Conservation (phyloP, 2,113 vertebrate genomes). For the Oxyura jamaicensis region DNA sequence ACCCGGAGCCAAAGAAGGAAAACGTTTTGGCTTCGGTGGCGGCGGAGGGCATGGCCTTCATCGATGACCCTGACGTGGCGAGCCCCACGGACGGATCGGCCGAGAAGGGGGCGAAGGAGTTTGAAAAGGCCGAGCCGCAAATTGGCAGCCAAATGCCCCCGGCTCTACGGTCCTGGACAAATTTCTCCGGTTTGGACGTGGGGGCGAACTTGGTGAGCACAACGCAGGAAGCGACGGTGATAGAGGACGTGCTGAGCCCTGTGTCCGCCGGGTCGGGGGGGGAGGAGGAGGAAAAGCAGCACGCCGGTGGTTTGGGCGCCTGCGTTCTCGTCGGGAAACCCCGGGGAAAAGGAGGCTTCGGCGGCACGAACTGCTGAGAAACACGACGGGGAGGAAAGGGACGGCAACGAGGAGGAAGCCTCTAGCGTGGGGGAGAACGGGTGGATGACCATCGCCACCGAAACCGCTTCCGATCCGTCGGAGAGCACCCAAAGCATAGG, state of each 20-base stretch:
- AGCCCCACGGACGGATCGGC: fast-evolving
- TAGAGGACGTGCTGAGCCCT: slow-evolving; percentile 11
- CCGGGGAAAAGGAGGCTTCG: not conserved
- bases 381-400: not conserved
- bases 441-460: slow-evolving; percentile 16
- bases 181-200: not conserved
- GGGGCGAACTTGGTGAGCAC: slow-evolving; percentile 45
- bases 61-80: not conserved
- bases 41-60: slow-evolving; percentile 55
- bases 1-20: slow-evolving; percentile 54
- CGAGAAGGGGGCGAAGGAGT: fast-evolving
- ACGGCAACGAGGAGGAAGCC: not conserved
- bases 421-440: not conserved
- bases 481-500: not conserved
- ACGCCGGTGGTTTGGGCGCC: not conserved
- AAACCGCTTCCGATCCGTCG: fast-evolving
- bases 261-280: not conserved
- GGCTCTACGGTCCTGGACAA: not conserved
- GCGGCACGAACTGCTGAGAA: fast-evolving
- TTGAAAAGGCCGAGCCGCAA: not conserved
- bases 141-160: fast-evolving
- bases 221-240: not conserved
- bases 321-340: fast-evolving
- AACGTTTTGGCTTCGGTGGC: slow-evolving; percentile 7
- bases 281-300: slow-evolving; percentile 23